Evolutionary conservation across 2,888 invertebrate genomes (phyloP), one percentile per base, ranked within the genome.

Genomic region (Drosophila phalerata): DNA sequence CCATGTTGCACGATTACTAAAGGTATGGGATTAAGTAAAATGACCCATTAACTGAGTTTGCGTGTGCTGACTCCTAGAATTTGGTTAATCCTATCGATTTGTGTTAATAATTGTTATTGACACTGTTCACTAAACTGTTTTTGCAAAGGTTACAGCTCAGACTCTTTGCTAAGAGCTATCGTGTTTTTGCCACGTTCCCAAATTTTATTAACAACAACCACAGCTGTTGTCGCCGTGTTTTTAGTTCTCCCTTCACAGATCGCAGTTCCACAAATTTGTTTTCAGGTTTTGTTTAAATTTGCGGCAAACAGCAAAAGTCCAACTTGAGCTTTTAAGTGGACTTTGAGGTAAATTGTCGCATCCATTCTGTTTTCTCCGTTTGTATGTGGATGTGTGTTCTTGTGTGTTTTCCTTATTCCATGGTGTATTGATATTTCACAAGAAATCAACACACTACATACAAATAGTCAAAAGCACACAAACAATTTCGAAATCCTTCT

Each of bases 381-480:
- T n/a, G 13, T 37, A 2, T n/a, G 53, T 56, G 61, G 47, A 30
- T 30, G 37, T 19, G 3, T 22, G 4, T n/a, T 28, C 25, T 3
- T 71, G 53, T 82, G 70, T 85, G 58, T 87, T 78, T 82, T 79
- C 63, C 52, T 61, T 52, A 60, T 55, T 89, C 79, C 79, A 80
- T 90, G 80, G 70, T 77, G 81, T 83, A 81, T 88, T 88, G 90
- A 90, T 83, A 79, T 90, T 90, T 88, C 79, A 88, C 79, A 73
- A 81, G 88, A 85, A 82, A 88, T 88, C 89, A 90, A 78, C 81
- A 88, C 80, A 88, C 70, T 75, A 66, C 67, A 74, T 66, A 81
- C 73, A 84, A 88, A 73, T 74, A 77, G 72, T 68, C 69, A 76
- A 28, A 28, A 56, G 73, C 63, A 67, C 57, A 63, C 51, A 72